A percentile compares a stretch with the other conserved stretches of the same genome.
Evolutionary conservation across 2,888 invertebrate species (phyloP).

Genomic region (Micoletzkya japonica): DNA sequence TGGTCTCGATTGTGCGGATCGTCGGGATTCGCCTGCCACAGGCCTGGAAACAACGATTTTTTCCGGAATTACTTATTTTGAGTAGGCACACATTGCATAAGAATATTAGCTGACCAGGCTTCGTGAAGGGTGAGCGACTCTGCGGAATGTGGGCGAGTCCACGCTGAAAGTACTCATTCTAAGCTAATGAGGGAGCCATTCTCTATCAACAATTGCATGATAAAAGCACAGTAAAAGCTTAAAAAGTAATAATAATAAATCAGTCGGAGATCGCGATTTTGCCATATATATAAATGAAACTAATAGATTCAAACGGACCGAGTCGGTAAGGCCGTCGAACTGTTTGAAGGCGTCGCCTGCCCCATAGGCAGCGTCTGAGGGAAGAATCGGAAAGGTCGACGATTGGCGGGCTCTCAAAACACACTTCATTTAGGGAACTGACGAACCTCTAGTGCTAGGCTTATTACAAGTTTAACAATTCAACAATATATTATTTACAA

Average conservation of each 20-base stretch:
- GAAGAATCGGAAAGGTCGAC: constrained; percentile 40
- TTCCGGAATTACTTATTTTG: neutral
- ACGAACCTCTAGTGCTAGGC: too few species aligned
- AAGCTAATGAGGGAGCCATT: constrained; percentile 18
- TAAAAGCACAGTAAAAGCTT: neutral
- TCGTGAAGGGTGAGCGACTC: constrained; percentile 55
- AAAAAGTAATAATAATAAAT: neutral
- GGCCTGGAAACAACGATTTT: too few species aligned
- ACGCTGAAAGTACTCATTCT: constrained; percentile 29
- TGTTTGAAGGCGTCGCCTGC: constrained; percentile 42
- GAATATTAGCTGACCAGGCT: constrained; percentile 33
- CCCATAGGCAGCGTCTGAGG: constrained; percentile 38
- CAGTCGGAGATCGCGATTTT: neutral
- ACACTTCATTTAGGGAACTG: neutral
- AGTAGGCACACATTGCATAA: neutral
- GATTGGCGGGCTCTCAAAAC: neutral
- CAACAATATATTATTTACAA: too few species aligned
- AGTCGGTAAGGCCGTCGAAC: constrained; percentile 4
- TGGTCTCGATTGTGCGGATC: constrained; percentile 57
- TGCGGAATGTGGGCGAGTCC: constrained; percentile 52
- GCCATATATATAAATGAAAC: neutral
- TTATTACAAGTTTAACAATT: too few species aligned
- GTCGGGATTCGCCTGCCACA: constrained; percentile 58
- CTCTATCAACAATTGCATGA: neutral
- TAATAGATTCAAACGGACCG: neutral